Evolutionary conservation across 1,140 invertebrate genomes (phyloP).

Genomic region (Aphaenogaster floridana): DNA sequence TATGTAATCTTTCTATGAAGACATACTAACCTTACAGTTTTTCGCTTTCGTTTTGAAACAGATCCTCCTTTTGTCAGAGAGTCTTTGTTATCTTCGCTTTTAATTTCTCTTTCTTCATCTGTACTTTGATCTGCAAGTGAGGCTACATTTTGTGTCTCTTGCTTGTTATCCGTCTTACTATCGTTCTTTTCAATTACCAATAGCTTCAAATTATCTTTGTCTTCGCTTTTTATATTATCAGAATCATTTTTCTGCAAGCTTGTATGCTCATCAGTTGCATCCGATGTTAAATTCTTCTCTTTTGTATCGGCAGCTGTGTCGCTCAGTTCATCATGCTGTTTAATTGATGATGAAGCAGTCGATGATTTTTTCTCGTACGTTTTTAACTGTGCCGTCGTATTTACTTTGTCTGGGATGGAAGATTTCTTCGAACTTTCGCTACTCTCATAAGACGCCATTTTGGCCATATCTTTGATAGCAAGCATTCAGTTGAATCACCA

Average conservation of each 20-base stretch:
- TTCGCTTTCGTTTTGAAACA: constrained; percentile 73
- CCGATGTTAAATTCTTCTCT: background rate
- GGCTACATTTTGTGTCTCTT: constrained; percentile 28
- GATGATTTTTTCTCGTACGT: background rate
- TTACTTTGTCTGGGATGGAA: background rate
- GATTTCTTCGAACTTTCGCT: background rate
- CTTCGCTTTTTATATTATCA: constrained; percentile 60
- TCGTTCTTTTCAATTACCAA: constrained; percentile 15
- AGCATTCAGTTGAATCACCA: background rate
- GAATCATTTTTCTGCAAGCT: constrained; percentile 29
- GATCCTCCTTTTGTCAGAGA: constrained; percentile 27
- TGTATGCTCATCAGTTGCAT: constrained; percentile 5
- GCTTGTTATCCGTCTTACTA: constrained; percentile 41
- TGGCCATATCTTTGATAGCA: constrained; percentile 7
- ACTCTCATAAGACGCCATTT: constrained; percentile 40
- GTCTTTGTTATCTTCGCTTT: constrained; percentile 33
- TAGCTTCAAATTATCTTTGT: constrained; percentile 36
- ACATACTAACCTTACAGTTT: constrained; percentile 67
- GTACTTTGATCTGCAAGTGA: background rate
- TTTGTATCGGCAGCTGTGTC: background rate
- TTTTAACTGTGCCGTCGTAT: background rate
- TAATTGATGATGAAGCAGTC: background rate
- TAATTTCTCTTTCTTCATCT: constrained; percentile 42
- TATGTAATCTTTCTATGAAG: background rate
- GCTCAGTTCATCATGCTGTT: background rate